Base-by-base conservation (phyloP, 1,140 invertebrate genomes). In the Chironomus striatipennis region DNA sequence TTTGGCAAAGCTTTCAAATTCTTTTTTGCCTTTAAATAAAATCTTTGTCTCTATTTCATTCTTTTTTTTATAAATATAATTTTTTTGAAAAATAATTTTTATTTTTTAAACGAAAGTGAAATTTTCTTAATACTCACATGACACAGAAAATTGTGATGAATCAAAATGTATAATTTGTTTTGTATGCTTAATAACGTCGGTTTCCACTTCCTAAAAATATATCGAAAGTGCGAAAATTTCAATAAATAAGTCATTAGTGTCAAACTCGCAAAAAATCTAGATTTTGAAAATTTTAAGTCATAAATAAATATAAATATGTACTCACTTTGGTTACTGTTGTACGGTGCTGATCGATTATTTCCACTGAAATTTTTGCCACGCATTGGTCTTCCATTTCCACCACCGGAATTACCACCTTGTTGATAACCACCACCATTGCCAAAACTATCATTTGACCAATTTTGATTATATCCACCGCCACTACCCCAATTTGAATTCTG, bases 371-470 rank as follows among this genome's bases (percentile, higher is more conserved):
- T 34, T 5, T 57, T 57, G 8, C 47, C 47, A 15, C n/a, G n/a
- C 12, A 12, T 47, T 9, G 9, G 12, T 57, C 47, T 12, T n/a
- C 47, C 47, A 12, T 12, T 12, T 57, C 47, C 47, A n/a, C 47
- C 47, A 57, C 47, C 12, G 1, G 4, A 5, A 57, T 57, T 57
- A 20, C 18, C 15, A 17, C 18, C 7, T 18, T 21, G 65, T 70
- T 70, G 65, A 70, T 18, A 21, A 3, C 47, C 47, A 57, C 47
- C n/a, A 57, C 47, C n/a, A 2, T 8, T 2, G 47, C 18, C 65
- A 20, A 70, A 70, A 8, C 17, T 20, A 70, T 70, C 65, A 70
- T 70, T 70, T 20, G 65, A 70, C 65, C 65, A 70, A 21, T 70
- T 70, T 20, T 20, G 65, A 21, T 70, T 70, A 20, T 70, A 70